Base-by-base conservation (phyloP, 2,888 invertebrate genomes). In the Rhagonycha fulva region DNA sequence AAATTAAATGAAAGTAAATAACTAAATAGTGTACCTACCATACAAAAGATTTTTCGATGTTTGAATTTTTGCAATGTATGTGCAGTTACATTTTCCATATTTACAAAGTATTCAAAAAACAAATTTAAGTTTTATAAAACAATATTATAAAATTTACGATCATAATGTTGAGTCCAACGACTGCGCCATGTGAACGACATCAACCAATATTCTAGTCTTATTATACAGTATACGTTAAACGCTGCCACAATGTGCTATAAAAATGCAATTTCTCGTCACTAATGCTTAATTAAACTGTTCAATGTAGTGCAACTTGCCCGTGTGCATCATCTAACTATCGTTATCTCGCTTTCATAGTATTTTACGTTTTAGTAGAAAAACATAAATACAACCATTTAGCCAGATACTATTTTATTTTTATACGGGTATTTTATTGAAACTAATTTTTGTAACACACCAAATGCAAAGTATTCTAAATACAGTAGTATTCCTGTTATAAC, bases 241-340 rank as follows among this genome's bases (percentile, higher is more conserved):
- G 78, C 74, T 71, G 78, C 79, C 78, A 77, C 78, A 79, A 76
- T 76, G 75, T 68, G 72, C 79, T 67, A 80, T 81, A 81, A 81
- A 81, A 81, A 80, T 79, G 81, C 77, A 80, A 81, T 81, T 80
- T 78, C 77, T 75, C 79, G 78, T 77, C 80, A 75, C 77, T 76
- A 79, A 79, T 80, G 81, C 80, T 81, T 81, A 81, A 81, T 81
- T 81, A 81, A 81, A 81, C 76, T 60, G 80, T 70, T 80, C 79
- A 77, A 80, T 80, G 76, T 77, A 80, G 74, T 76, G 77, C 79
- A 75, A 74, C 74, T 74, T 66, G 74, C 68, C 68, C 68, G 7
- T n/a, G 73, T 76, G 76, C 78, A 76, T 78, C 78, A 78, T 78
- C 76, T 76, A 71, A 76, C 78, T 74, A 68, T 76, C 78, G 76